Conservation (phyloP, 1,140 invertebrate species). For the Ylistrum balloti region DNA sequence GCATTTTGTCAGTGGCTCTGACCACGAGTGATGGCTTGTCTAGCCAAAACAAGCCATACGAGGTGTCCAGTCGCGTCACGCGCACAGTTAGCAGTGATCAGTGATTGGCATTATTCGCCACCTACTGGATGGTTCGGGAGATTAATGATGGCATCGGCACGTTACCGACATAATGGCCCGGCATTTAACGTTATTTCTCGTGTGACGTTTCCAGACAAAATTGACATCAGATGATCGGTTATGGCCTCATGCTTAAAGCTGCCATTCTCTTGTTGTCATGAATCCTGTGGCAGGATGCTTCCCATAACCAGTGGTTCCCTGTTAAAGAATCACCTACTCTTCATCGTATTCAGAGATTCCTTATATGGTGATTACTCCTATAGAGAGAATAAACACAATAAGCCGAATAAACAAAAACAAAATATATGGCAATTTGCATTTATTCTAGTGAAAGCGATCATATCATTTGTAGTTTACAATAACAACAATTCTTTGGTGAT, state of each 20-base stretch:
- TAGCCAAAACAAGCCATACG: conserved; percentile 19
- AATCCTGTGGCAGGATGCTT: not conserved
- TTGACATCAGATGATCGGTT: not conserved
- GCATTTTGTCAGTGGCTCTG: not conserved
- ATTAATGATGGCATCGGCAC: conserved; percentile 2
- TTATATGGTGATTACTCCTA: too few species aligned
- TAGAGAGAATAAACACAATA: too few species aligned
- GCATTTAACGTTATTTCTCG: conserved; percentile 24
- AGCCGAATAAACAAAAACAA: too few species aligned
- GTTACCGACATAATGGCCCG: not conserved
- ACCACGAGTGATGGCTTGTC: conserved; percentile 7
- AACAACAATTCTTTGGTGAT: too few species aligned
- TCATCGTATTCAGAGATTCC: too few species aligned
- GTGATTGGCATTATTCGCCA: conserved; percentile 26
- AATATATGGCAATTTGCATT: too few species aligned
- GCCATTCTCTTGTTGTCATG: not conserved
- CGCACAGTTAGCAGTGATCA: not conserved
- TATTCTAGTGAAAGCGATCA: too few species aligned
- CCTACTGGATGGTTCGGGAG: not conserved
- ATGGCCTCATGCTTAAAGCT: conserved; percentile 31
- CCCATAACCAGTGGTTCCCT: not conserved
- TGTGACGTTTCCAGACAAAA: conserved; percentile 27
- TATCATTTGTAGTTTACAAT: too few species aligned
- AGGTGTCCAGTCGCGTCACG: not conserved
- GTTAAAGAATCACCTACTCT: not conserved